These are phyloP conservation scores for Neocrepidodera transversa DNA, from an alignment of 2,888 invertebrate species.

Conservation along the genomic window DNA sequence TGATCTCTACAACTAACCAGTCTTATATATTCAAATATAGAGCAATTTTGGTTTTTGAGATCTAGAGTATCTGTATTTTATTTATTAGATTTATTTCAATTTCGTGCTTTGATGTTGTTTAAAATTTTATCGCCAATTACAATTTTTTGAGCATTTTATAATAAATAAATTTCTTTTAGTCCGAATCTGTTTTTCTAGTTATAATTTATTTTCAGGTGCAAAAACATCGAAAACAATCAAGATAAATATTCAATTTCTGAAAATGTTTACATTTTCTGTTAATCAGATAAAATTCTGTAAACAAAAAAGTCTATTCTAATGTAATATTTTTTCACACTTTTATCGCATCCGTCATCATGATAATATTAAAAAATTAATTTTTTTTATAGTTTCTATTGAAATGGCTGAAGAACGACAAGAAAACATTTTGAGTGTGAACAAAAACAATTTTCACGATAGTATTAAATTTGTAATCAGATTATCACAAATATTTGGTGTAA, in stretches of 20 bases:
- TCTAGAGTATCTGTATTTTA: too few species aligned
- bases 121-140: too few species aligned
- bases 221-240: slow-evolving; percentile 11
- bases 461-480: slow-evolving; percentile 48
- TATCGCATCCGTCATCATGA: not conserved
- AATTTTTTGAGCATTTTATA: too few species aligned
- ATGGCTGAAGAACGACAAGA: slow-evolving; percentile 3
- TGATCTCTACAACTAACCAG: too few species aligned
- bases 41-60: too few species aligned
- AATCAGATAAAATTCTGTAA: slow-evolving; percentile 4
- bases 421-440: slow-evolving; percentile 20
- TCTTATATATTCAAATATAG: too few species aligned
- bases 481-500: slow-evolving; percentile 52
- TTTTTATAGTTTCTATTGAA: not conserved
- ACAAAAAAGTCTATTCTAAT: not conserved
- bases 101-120: too few species aligned
- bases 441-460: slow-evolving; percentile 45
- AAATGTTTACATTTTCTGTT: slow-evolving; percentile 30
- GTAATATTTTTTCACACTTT: not conserved
- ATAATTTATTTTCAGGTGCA: not conserved
- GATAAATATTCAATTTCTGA: slow-evolving; percentile 31
- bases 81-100: not conserved
- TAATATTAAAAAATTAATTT: not conserved
- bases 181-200: slow-evolving; percentile 12
- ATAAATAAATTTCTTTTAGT: not conserved